Evolutionary conservation across 1,140 invertebrate genomes (phyloP).

Genomic region (Panagrolaimus sp.): DNA sequence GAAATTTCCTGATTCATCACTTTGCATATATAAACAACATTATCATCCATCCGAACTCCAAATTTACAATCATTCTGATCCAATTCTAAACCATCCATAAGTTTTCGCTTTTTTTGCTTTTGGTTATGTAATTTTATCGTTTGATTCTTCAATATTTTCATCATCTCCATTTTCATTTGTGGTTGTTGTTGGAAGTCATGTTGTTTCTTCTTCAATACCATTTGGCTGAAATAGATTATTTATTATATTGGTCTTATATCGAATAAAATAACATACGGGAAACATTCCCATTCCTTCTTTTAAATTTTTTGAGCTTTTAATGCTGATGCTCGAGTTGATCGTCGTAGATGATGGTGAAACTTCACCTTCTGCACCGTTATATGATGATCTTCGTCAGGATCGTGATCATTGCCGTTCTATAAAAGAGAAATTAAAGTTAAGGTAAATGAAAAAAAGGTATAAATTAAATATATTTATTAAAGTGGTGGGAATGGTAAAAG

Average conservation of each 20-base stretch:
- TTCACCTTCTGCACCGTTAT: slow-evolving; percentile 1
- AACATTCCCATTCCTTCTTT: slow-evolving; percentile 31
- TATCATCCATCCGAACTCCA: slow-evolving; percentile 46
- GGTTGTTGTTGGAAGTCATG: slow-evolving; percentile 14
- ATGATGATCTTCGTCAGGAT: too few species aligned
- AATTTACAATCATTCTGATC: slow-evolving; percentile 54
- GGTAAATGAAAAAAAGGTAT: too few species aligned
- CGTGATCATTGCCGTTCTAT: too few species aligned
- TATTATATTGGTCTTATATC: neutral
- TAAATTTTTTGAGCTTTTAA: slow-evolving; percentile 49
- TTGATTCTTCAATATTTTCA: neutral
- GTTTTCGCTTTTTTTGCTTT: slow-evolving; percentile 42
- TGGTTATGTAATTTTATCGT: slow-evolving; percentile 21
- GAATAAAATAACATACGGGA: slow-evolving; percentile 28
- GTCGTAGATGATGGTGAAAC: slow-evolving; percentile 26
- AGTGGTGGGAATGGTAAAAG: too few species aligned
- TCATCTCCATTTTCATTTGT: slow-evolving; percentile 2
- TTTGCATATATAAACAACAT: slow-evolving; percentile 49
- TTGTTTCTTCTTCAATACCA: slow-evolving; percentile 18
- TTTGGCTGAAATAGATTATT: slow-evolving; percentile 8
- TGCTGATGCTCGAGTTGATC: slow-evolving; percentile 39
- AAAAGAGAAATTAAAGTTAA: too few species aligned
- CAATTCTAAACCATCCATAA: slow-evolving; percentile 29
- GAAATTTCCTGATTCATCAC: slow-evolving; percentile 58
- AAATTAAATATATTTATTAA: too few species aligned